phyloP scores from a whole-genome alignment of 2,888 invertebrate genomes.

The Lomographa bimaculata region DNA sequence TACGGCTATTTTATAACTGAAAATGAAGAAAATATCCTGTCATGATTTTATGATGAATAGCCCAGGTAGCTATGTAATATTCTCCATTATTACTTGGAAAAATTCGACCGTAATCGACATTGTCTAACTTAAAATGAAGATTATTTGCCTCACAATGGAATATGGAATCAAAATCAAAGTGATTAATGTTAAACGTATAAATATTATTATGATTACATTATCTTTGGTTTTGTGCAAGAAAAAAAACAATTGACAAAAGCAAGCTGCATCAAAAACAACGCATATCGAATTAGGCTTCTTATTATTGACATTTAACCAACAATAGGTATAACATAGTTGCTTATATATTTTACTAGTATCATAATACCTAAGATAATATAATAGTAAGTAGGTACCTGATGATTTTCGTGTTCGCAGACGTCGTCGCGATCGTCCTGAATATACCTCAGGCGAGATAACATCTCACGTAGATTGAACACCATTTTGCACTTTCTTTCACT shows the following conservation, averaged over 20 bases:
- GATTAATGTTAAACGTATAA: too few relatives aligned
- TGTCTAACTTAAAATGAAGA: conserved; percentile 7
- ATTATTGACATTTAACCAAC: too few relatives aligned
- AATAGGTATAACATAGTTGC: too few relatives aligned
- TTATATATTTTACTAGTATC: too few relatives aligned
- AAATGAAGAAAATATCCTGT: conserved; percentile 33
- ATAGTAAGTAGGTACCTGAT: too few relatives aligned
- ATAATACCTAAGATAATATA: too few relatives aligned
- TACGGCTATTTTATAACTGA: conserved; percentile 31
- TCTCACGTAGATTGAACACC: conserved; percentile 72
- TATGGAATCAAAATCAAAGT: too few relatives aligned
- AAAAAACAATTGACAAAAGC: neutral
- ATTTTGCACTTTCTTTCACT: conserved; percentile 47
- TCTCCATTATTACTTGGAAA: conserved; percentile 19
- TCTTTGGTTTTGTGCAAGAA: too few relatives aligned
- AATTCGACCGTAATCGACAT: conserved; percentile 6
- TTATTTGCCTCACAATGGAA: too few relatives aligned
- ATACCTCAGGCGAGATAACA: conserved; percentile 65
- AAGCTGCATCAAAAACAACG: neutral
- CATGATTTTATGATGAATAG: conserved; percentile 33
- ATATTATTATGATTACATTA: too few relatives aligned
- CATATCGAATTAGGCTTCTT: too few relatives aligned
- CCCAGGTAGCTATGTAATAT: conserved; percentile 20
- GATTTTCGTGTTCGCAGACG: conserved; percentile 43
- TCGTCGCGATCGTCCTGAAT: conserved; percentile 65